These are phyloP conservation scores for Benthosema pterotum DNA, from an alignment of 2,797 vertebrate species.

Conservation along the genomic window DNA sequence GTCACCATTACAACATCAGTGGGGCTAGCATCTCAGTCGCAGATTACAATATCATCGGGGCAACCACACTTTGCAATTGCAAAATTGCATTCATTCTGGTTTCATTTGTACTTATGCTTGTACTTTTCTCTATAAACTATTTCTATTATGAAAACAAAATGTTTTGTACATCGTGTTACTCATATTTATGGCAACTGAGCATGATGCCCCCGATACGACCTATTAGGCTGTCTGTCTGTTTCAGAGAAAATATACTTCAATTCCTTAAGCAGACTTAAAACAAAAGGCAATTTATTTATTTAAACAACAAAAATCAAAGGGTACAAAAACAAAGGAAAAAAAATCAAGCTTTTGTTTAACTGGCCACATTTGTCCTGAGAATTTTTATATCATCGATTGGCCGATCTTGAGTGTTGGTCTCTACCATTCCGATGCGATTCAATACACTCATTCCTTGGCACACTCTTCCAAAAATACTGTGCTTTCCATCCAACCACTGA, in stretches of 20 bases:
- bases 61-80: too few relatives aligned
- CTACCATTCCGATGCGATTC: slow-evolving; percentile 92
- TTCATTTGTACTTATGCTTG: too few relatives aligned
- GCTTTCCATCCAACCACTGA: slow-evolving; percentile 95
- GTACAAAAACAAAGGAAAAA: not conserved
- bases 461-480: slow-evolving; percentile 95
- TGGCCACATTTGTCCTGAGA: slow-evolving; percentile 79
- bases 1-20: too few relatives aligned
- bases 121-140: too few relatives aligned
- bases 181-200: too few relatives aligned
- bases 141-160: too few relatives aligned
- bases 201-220: too few relatives aligned
- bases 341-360: slow-evolving; percentile 44
- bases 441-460: slow-evolving; percentile 89
- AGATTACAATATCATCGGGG: too few relatives aligned
- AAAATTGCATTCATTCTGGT: too few relatives aligned
- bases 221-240: too few relatives aligned
- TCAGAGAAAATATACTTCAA: not conserved
- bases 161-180: too few relatives aligned
- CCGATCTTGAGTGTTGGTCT: slow-evolving; percentile 91
- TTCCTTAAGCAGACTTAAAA: not conserved
- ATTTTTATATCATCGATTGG: slow-evolving; percentile 91
- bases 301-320: not conserved
- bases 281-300: slow-evolving; percentile 9
- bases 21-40: too few relatives aligned